A percentile compares a stretch with the other conserved stretches of the same genome.
Evolutionary conservation across 2,888 invertebrate genomes (phyloP).

Genomic region (Eudemis profundana): DNA sequence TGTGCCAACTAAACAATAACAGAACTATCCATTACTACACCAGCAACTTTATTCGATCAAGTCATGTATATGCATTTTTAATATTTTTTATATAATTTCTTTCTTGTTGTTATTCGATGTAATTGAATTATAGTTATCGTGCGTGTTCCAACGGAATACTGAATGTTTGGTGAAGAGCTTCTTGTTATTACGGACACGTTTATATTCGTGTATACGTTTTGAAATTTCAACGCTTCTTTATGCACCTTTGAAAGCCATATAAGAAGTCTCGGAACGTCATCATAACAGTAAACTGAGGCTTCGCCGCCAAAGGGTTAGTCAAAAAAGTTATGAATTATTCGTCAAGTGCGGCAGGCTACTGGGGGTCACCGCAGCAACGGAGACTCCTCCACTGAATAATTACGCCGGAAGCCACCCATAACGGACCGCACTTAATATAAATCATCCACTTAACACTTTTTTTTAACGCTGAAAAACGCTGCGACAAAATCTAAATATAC

Average conservation of each 20-base stretch:
- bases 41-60: too few relatives aligned
- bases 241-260: not conserved
- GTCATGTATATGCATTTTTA: not conserved
- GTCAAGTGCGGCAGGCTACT: constrained; percentile 57
- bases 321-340: constrained; percentile 68
- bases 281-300: constrained; percentile 45
- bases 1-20: not conserved
- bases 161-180: constrained; percentile 1
- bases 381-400: constrained; percentile 70
- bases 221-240: constrained; percentile 9
- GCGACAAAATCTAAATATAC: constrained; percentile 70
- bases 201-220: constrained; percentile 8
- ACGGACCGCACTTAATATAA: constrained; percentile 78
- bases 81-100: not conserved
- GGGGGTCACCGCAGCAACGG: constrained; percentile 54
- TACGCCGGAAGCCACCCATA: constrained; percentile 78
- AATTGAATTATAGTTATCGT: not conserved
- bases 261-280: constrained; percentile 16
- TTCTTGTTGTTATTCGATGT: constrained; percentile 5
- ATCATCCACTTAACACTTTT: constrained; percentile 85
- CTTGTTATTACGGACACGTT: constrained; percentile 5
- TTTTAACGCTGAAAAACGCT: constrained; percentile 64
- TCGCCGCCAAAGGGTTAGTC: constrained; percentile 40
- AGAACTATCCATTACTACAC: not conserved
- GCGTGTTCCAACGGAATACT: not conserved